These are phyloP conservation scores for Tapirus terrestris DNA, from an alignment of 2,113 vertebrate species.

Conservation along the genomic window DNA sequence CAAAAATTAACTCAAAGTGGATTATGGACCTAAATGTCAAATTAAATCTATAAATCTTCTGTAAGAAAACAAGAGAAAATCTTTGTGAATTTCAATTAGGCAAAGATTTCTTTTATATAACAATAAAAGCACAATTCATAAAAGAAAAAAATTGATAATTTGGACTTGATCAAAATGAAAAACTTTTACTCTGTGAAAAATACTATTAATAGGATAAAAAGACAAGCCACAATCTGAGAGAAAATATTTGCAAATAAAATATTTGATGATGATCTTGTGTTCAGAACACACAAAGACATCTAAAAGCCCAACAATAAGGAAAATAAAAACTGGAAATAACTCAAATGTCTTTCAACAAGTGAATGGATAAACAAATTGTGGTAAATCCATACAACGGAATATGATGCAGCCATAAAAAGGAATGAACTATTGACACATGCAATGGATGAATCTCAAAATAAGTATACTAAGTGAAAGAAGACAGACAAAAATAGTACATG, in stretches of 20 bases:
- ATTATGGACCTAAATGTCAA: neutral
- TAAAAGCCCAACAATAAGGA: neutral
- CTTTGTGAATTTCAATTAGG: neutral
- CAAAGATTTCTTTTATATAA: neutral
- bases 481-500: neutral
- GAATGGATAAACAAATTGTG: neutral
- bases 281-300: neutral
- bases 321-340: neutral
- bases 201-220: neutral
- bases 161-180: neutral
- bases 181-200: neutral
- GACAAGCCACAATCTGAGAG: neutral
- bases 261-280: neutral
- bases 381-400: too few species aligned
- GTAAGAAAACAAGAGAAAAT: neutral
- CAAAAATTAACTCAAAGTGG: neutral
- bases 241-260: neutral
- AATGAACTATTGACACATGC: neutral
- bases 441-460: neutral
- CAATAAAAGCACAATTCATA: neutral
- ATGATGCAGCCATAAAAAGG: neutral
- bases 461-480: neutral
- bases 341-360: neutral
- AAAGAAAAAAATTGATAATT: neutral
- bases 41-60: neutral